A percentile compares a stretch with the other conserved stretches of the same genome.
These are phyloP conservation scores for Xanthorhoe spadicearia DNA, from an alignment of 2,888 invertebrate genomes.

Conservation along the genomic window DNA sequence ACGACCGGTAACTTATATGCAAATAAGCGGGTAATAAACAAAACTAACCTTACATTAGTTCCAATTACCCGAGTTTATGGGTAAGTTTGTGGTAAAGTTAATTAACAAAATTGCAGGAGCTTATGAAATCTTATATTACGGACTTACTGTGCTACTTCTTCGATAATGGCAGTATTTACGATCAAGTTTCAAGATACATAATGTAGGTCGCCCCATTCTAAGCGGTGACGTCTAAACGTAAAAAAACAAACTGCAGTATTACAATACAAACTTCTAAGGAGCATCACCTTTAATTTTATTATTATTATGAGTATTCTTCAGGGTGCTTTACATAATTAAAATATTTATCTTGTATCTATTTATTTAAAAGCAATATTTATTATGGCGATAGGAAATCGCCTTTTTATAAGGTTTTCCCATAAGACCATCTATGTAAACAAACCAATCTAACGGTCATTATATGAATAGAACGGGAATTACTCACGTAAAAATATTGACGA, in stretches of 20 bases:
- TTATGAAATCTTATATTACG: neutral
- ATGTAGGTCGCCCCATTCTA: neutral
- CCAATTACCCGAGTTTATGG: constrained; percentile 47
- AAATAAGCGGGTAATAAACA: constrained; percentile 48
- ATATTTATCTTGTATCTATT: neutral
- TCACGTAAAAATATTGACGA: too few relatives aligned
- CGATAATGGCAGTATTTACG: constrained; percentile 3
- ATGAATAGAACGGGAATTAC: too few relatives aligned
- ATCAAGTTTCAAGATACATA: neutral
- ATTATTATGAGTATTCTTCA: constrained; percentile 3
- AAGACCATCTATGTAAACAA: neutral
- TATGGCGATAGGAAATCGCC: neutral
- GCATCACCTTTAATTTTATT: neutral
- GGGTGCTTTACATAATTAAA: neutral
- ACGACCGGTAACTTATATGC: constrained; percentile 19
- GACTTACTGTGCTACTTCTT: neutral
- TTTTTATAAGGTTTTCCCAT: neutral
- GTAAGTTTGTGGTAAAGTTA: constrained; percentile 13
- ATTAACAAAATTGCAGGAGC: constrained; percentile 6
- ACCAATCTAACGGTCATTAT: too few relatives aligned
- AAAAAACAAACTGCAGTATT: neutral
- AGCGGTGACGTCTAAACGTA: neutral
- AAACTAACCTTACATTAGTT: constrained; percentile 59
- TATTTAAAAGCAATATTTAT: neutral
- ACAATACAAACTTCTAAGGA: neutral